phyloP scores from a whole-genome alignment of 2,113 vertebrate species.

The Forbesichthys agassizii region DNA sequence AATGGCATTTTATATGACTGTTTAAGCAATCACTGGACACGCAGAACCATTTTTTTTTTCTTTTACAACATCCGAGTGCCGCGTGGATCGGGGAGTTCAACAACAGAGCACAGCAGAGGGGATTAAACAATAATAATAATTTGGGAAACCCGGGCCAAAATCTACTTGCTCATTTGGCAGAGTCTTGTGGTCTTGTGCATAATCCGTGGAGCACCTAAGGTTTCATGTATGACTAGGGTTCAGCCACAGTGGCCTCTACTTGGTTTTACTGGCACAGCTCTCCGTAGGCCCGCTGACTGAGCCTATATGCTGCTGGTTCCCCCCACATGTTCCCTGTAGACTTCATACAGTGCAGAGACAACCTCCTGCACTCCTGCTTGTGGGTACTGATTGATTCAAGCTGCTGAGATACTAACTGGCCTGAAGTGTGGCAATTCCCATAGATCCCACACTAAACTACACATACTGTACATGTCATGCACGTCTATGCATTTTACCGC shows the following conservation, averaged over 20 bases:
- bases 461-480: no score
- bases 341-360: constrained; percentile 11
- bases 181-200: constrained; percentile 82
- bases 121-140: constrained; percentile 50
- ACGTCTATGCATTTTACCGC: no score
- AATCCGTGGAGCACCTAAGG: constrained; percentile 83
- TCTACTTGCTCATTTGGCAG: constrained; percentile 91
- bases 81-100: constrained; percentile 69
- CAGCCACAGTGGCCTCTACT: constrained; percentile 46
- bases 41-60: constrained; percentile 76
- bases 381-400: constrained; percentile 17
- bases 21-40: constrained; percentile 85
- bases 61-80: constrained; percentile 77
- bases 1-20: constrained; percentile 77
- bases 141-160: constrained; percentile 82
- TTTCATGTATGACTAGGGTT: constrained; percentile 80
- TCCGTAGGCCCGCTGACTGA: constrained; percentile 62
- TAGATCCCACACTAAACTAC: neutral
- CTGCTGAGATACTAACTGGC: neutral
- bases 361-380: neutral
- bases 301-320: constrained; percentile 10
- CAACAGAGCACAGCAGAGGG: constrained; percentile 74
- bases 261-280: constrained; percentile 82
- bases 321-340: constrained; percentile 15
- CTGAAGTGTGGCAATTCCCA: neutral